Conservation (phyloP, 2,888 invertebrate species). For the Andricus quercusramuli region DNA sequence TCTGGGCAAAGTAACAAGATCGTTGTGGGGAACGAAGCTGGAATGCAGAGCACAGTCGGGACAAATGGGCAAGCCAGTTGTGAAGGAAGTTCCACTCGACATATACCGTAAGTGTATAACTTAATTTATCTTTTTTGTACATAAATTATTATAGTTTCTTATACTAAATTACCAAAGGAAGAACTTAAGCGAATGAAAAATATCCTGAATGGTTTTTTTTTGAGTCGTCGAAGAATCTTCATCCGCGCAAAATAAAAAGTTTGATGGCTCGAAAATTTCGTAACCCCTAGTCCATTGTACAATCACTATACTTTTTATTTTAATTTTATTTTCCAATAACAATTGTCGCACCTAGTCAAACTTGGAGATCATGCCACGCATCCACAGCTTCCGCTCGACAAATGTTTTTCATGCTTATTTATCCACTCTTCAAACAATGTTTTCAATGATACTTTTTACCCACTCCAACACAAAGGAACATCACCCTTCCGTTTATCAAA, state of each 20-base stretch:
- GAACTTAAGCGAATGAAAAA: neutral
- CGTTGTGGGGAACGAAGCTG: conserved; percentile 86
- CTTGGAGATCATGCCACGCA: neutral
- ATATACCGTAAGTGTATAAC: conserved; percentile 81
- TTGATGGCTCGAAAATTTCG: too few relatives aligned
- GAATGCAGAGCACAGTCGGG: conserved; percentile 90
- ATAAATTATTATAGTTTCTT: neutral
- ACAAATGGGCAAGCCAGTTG: conserved; percentile 84
- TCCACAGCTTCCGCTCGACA: neutral
- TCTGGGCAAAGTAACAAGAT: conserved; percentile 85
- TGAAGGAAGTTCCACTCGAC: conserved; percentile 88
- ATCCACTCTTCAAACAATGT: neutral
- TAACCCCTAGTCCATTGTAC: too few relatives aligned
- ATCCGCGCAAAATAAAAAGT: too few relatives aligned
- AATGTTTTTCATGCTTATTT: neutral
- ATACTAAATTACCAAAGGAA: neutral
- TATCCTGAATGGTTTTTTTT: neutral
- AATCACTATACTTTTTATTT: neutral
- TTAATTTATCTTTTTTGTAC: neutral
- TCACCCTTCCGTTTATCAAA: too few relatives aligned
- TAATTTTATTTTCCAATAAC: neutral
- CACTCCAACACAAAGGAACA: too few relatives aligned
- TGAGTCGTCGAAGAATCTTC: neutral
- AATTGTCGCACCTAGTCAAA: neutral
- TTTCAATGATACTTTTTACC: neutral